Evolutionary conservation across 2,797 vertebrate species (phyloP), one percentile per base, ranked within the genome.

Genomic region (Mastacembelus armatus): DNA sequence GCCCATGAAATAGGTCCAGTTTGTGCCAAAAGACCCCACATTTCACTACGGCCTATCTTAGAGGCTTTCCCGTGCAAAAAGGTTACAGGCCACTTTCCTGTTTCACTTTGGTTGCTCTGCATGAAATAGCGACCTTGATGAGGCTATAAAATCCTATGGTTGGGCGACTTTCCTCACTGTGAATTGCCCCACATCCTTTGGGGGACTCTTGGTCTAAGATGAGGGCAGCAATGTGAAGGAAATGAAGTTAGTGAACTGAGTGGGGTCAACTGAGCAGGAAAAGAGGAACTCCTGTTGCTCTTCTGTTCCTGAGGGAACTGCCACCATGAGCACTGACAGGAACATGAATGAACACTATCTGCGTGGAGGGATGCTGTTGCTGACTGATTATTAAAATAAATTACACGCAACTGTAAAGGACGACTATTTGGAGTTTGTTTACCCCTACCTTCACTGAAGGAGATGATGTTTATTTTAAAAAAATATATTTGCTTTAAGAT

Each of bases 241-340:
- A 95, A 95, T 94, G 87, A 86, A 93, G 91, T 93, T 85, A 92
- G 90, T 92, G 91, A 90, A 92, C 48, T 92, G 92, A 91, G 87
- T 65, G 89, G 82, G 89, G 90, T 92, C 89, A 93, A 74, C 81
- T 57, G 85, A 74, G 91, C 92, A 93, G 92, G 91, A 90, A 86
- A 89, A 87, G 75, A 89, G 88, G 86, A 82, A 90, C 83, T 78
- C 50, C 43, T 68, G 70, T 61, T 74, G 74, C 57, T 71, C 48
- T 44, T 66, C 49, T 48, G 57, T 68, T 88, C 83, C 83, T 78
- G 7, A 57, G 73, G 81, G 83, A 72, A 39, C 62, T 51, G 73
- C 78, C 75, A 67, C 39, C 47, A 30, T 4, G 29, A 60, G 66
- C 43, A 77, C 55, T 52, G 5, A 50, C 48, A 18, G 60, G 42